These are phyloP conservation scores for Thaumetopoea pityocampa DNA, from an alignment of 1,140 invertebrate species.

Conservation along the genomic window DNA sequence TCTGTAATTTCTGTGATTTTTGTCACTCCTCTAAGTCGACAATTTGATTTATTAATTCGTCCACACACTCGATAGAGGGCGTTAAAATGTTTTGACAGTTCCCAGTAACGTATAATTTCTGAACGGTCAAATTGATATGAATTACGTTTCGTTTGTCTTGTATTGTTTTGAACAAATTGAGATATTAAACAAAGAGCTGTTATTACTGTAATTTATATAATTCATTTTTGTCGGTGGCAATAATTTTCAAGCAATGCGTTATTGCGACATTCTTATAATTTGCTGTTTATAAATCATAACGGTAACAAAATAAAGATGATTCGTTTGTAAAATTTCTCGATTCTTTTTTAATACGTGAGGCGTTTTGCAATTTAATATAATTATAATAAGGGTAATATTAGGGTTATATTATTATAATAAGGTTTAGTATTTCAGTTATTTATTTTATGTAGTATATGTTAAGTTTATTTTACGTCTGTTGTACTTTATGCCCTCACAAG, in stretches of 20 bases:
- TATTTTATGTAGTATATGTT: too few species aligned
- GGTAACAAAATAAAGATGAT: too few species aligned
- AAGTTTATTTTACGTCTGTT: too few species aligned
- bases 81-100: slow-evolving; percentile 53
- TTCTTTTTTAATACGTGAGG: too few species aligned
- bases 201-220: slow-evolving; percentile 8
- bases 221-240: slow-evolving; percentile 7
- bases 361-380: too few species aligned
- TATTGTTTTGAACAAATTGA: slow-evolving; percentile 10
- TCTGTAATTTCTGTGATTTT: slow-evolving; percentile 68
- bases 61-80: slow-evolving; percentile 29
- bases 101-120: slow-evolving; percentile 53
- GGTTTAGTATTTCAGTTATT: too few species aligned
- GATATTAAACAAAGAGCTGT: slow-evolving; percentile 13
- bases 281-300: too few species aligned
- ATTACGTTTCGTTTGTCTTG: slow-evolving; percentile 3
- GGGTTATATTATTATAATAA: too few species aligned
- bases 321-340: too few species aligned
- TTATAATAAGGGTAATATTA: too few species aligned
- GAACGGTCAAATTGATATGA: slow-evolving; percentile 5
- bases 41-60: slow-evolving; percentile 67
- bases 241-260: slow-evolving; percentile 4
- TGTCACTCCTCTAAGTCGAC: slow-evolving; percentile 58
- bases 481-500: too few species aligned
- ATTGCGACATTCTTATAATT: slow-evolving; percentile 1